Conservation (phyloP, 2,113 vertebrate genomes). For the Danionella cerebrum region DNA sequence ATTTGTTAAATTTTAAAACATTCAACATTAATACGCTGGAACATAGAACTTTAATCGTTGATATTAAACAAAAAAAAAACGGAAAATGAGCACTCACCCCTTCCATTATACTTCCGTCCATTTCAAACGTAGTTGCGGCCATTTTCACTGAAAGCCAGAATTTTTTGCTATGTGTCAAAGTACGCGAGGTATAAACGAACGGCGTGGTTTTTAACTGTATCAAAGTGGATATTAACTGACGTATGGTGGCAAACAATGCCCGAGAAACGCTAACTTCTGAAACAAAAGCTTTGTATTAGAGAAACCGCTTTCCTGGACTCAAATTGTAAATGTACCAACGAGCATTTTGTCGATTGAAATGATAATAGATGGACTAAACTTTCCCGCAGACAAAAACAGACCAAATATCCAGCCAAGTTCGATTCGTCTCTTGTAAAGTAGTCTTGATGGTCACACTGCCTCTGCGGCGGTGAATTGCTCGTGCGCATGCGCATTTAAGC, state of each 20-base stretch:
- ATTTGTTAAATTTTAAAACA: neutral
- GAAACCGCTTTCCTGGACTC: neutral
- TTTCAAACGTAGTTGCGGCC: slow-evolving; percentile 63
- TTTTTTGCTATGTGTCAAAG: neutral
- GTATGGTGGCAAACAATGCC: slow-evolving; percentile 40
- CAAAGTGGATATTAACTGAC: slow-evolving; percentile 23
- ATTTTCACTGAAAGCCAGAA: slow-evolving; percentile 43
- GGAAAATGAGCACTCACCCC: slow-evolving; percentile 69
- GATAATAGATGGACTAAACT: neutral
- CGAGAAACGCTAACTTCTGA: slow-evolving; percentile 35
- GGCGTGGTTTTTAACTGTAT: neutral
- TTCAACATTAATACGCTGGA: neutral
- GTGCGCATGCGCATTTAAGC: slow-evolving; percentile 15
- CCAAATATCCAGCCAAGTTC: neutral
- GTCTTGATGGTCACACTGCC: slow-evolving; percentile 14
- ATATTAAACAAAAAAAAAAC: neutral
- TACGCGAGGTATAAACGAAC: neutral
- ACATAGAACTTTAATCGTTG: neutral
- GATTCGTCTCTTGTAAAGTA: slow-evolving; percentile 10
- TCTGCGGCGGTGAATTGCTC: neutral
- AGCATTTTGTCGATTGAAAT: neutral
- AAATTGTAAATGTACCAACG: neutral
- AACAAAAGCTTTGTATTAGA: slow-evolving; percentile 4
- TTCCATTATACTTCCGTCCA: slow-evolving; percentile 91
- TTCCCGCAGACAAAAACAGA: neutral